Evolutionary conservation across 2,888 invertebrate species (phyloP).

Genomic region (Acanthosepion lycidas): DNA sequence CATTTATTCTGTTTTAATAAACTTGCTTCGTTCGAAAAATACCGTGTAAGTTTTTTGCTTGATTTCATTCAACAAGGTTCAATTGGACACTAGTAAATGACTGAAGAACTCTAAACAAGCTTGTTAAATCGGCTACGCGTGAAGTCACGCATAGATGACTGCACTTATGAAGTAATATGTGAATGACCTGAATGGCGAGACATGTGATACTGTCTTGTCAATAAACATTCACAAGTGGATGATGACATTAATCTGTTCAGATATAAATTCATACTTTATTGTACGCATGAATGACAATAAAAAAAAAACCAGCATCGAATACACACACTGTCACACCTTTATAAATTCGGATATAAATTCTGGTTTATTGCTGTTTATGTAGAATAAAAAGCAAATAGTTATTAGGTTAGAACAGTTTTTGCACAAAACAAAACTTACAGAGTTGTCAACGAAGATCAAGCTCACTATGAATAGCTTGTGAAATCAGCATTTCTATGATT

Average conservation of each 20-base stretch:
- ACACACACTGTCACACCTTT: too few relatives aligned
- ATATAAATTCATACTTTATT: not conserved
- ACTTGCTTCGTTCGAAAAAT: not conserved
- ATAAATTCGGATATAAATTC: too few relatives aligned
- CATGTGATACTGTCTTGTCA: not conserved
- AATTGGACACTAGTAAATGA: not conserved
- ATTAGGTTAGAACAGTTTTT: too few relatives aligned
- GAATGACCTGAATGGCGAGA: not conserved
- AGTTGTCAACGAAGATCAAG: too few relatives aligned
- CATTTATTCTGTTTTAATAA: too few relatives aligned
- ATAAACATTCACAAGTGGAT: not conserved
- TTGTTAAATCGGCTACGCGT: not conserved
- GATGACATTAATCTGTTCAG: not conserved
- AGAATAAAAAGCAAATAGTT: too few relatives aligned
- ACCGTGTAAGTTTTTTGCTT: too few relatives aligned
- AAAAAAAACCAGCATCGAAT: not conserved
- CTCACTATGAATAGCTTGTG: too few relatives aligned
- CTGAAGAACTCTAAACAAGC: not conserved
- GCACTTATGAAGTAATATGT: not conserved
- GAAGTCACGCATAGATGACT: not conserved
- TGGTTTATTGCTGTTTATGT: too few relatives aligned
- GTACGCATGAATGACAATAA: not conserved
- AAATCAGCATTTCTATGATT: too few relatives aligned
- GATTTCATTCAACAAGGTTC: too few relatives aligned
- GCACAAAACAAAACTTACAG: too few relatives aligned